Evolutionary conservation across 2,888 invertebrate species (phyloP).

Genomic region (Andrena praecox): DNA sequence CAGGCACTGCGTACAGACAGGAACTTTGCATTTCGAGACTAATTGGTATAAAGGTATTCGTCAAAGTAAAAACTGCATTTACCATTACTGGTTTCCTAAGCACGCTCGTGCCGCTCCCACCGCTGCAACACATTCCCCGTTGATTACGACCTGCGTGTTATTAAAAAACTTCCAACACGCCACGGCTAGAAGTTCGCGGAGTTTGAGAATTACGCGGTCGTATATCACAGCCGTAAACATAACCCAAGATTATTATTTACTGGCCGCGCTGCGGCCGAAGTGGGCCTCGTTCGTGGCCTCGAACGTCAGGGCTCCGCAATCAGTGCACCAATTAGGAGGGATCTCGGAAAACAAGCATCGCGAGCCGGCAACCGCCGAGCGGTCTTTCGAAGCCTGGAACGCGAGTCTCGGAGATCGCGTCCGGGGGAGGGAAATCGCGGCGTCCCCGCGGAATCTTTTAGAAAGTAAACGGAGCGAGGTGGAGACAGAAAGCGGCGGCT

Average conservation of each 20-base stretch:
- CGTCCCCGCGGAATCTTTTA: conserved; percentile 24
- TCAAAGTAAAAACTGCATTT: neutral
- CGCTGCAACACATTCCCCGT: neutral
- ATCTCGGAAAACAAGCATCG: neutral
- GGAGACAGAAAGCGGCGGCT: conserved; percentile 26
- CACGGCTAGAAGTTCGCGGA: conserved; percentile 12
- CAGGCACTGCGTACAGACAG: neutral
- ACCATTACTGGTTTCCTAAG: neutral
- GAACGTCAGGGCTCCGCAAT: neutral
- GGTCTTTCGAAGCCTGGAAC: neutral
- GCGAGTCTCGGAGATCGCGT: neutral
- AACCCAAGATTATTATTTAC: conserved; percentile 48
- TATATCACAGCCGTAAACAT: conserved; percentile 37
- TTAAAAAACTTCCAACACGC: conserved; percentile 50
- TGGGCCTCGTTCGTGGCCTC: neutral
- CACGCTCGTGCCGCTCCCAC: neutral
- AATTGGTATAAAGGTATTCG: conserved; percentile 5
- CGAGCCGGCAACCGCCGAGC: too few relatives aligned
- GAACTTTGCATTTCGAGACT: neutral
- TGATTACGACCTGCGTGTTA: conserved; percentile 29
- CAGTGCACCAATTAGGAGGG: conserved; percentile 1
- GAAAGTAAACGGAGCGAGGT: conserved; percentile 31
- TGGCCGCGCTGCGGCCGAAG: neutral
- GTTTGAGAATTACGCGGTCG: conserved; percentile 23
- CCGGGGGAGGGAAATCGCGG: neutral